A percentile compares a stretch with the other conserved stretches of the same genome.
Conservation (phyloP, 2,113 vertebrate species). For the Engystomops pustulosus region DNA sequence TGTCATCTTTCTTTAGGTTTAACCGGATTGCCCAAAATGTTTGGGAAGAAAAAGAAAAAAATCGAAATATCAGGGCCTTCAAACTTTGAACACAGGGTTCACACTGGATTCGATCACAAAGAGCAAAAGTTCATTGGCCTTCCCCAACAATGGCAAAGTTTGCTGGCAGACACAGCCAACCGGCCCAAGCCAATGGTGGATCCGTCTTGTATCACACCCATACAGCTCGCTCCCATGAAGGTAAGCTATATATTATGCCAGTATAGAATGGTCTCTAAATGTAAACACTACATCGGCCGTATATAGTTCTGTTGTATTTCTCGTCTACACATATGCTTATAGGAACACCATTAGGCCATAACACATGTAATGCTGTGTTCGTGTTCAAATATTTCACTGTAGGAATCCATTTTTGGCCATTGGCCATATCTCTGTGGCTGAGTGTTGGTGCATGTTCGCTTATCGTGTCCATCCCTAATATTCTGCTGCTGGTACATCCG, state of each 20-base stretch:
- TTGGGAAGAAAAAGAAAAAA: slow-evolving; percentile 98
- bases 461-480: slow-evolving; percentile 38
- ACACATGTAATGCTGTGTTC: not conserved
- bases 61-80: slow-evolving; percentile 98
- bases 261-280: not conserved
- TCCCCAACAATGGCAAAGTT: slow-evolving; percentile 97
- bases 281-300: too few species aligned
- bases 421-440: slow-evolving; percentile 16
- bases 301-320: not conserved
- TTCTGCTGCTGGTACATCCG: not conserved
- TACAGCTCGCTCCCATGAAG: slow-evolving; percentile 99
- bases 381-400: not conserved
- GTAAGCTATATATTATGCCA: slow-evolving; percentile 69
- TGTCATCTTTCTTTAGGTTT: slow-evolving; percentile 68
- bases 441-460: slow-evolving; percentile 34
- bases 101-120: slow-evolving; percentile 94
- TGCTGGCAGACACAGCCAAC: slow-evolving; percentile 95
- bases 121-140: slow-evolving; percentile 97
- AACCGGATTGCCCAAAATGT: slow-evolving; percentile 92
- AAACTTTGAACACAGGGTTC: slow-evolving; percentile 98
- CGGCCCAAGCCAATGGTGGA: slow-evolving; percentile 98
- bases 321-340: not conserved
- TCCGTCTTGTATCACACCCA: slow-evolving; percentile 97
- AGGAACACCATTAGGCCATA: not conserved
- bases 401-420: slow-evolving; percentile 1